Percentiles rank a stretch among this genome's conserved stretches.
These are phyloP conservation scores for Emesis furor DNA, from an alignment of 2,888 invertebrate species.

Conservation along the genomic window DNA sequence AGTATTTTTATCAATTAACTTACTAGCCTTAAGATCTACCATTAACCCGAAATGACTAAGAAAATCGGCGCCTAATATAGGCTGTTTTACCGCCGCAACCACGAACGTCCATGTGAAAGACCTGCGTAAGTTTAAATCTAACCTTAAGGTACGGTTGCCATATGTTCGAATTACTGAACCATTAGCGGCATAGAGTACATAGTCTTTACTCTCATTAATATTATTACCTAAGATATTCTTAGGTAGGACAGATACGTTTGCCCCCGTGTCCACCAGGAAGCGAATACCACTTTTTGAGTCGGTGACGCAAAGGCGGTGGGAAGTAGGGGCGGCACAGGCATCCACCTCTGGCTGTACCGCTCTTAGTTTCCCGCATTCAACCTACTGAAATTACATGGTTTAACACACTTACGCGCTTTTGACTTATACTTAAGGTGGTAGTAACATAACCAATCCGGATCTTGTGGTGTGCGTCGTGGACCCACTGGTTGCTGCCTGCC, in stretches of 20 bases:
- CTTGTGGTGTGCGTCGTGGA: background rate
- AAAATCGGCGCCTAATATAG: too few species aligned
- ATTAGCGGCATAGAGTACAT: background rate
- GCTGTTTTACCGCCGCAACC: too few species aligned
- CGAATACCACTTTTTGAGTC: background rate
- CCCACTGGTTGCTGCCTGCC: background rate
- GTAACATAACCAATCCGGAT: background rate
- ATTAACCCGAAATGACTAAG: too few species aligned
- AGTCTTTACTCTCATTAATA: background rate
- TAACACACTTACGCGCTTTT: background rate
- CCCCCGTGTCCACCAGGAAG: too few species aligned
- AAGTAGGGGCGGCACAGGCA: background rate
- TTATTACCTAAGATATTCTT: background rate
- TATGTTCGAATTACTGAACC: too few species aligned
- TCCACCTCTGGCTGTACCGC: background rate
- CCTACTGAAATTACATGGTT: background rate
- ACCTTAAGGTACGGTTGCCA: too few species aligned
- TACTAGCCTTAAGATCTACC: too few species aligned
- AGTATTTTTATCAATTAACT: too few species aligned
- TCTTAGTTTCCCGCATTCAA: background rate
- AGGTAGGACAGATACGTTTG: background rate
- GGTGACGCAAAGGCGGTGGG: background rate
- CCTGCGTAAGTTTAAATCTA: too few species aligned
- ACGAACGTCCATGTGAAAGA: too few species aligned
- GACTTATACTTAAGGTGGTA: background rate